A percentile compares a stretch with the other conserved stretches of the same genome.
Conservation (phyloP, 2,888 invertebrate species). For the Mesorhabditis sp. region DNA sequence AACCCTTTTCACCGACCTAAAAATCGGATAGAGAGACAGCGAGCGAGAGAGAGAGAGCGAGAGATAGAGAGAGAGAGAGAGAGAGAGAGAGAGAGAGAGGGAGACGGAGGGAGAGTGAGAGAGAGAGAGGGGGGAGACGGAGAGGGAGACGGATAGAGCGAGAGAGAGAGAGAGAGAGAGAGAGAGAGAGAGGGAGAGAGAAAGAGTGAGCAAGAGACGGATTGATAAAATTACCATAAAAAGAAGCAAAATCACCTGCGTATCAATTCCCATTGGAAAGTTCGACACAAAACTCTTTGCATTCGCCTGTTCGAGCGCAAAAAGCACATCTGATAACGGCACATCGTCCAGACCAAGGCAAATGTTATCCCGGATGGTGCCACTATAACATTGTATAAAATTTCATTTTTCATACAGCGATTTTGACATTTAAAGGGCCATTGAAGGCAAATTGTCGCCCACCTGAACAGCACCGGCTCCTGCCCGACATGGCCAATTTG, state of each 20-base stretch:
- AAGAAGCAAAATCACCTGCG: slow-evolving; percentile 59
- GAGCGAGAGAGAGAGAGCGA: too few relatives aligned
- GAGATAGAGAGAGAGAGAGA: too few relatives aligned
- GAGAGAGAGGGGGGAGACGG: too few relatives aligned
- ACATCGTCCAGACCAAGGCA: not conserved
- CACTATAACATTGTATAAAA: not conserved
- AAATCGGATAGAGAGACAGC: too few relatives aligned
- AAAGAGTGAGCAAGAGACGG: too few relatives aligned
- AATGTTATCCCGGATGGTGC: not conserved
- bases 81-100: too few relatives aligned
- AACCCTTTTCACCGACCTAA: slow-evolving; percentile 71
- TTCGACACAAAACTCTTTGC: not conserved
- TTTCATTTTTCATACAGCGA: not conserved
- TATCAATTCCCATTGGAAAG: slow-evolving; percentile 63
- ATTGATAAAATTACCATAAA: not conserved
- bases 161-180: too few relatives aligned
- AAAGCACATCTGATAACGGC: too few relatives aligned
- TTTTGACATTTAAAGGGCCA: not conserved
- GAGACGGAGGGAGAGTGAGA: too few relatives aligned
- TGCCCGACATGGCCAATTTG: not conserved
- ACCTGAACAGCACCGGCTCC: slow-evolving; percentile 5
- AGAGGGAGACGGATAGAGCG: too few relatives aligned
- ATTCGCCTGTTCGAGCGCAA: not conserved
- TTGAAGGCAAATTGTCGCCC: too few relatives aligned
- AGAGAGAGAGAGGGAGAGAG: too few relatives aligned